Evolutionary conservation across 2,113 vertebrate species (phyloP), one percentile per base, ranked within the genome.

Genomic region (Polyodon spathula): DNA sequence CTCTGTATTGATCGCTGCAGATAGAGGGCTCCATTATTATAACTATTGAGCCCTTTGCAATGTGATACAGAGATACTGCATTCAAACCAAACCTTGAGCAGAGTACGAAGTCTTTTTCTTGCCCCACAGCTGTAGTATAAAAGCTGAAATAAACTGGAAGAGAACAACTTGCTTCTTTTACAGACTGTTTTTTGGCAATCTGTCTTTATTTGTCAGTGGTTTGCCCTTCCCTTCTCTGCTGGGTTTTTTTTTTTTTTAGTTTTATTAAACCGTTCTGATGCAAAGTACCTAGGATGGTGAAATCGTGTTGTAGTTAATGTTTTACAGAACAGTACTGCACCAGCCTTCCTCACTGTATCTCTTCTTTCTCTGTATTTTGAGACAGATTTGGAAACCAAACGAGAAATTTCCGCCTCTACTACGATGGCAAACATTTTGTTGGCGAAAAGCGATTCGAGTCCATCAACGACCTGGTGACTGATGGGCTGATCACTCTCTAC

Each of bases 401-500:
- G 73, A 88, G 89, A 84, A 90, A 90, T 81, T 90, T 90, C 83
- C 88, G 88, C 76, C 89, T 90, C 68, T 90, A 90, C 83, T 85
- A 90, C 78, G 89, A 90, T 86, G 89, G 89, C 73, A 90, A 90
- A 71, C 89, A 90, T 81, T 90, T 90, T 77, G 89, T 90, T 73
- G 89, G 89, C 80, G 89, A 90, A 79, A 90, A 90, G 82, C 85
- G 89, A 71, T 90, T 90, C 80, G 89, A 90, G 82, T 90, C 89
- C 75, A 89, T 27, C 27, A 1, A 27, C 27, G 27, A 27, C 27
- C 27, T 27, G 27, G 27, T 27, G 27, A 27, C 27, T 27, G 89
- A 90, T 85, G 89, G 89, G 81, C 86, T 90, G 86, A 90, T 90
- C 81, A 90, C 89, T 77, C 88, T 90, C 74, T 90, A 90, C 81